Base-by-base conservation (phyloP, 2,797 vertebrate species). In the Myiotriccus ornatus region DNA sequence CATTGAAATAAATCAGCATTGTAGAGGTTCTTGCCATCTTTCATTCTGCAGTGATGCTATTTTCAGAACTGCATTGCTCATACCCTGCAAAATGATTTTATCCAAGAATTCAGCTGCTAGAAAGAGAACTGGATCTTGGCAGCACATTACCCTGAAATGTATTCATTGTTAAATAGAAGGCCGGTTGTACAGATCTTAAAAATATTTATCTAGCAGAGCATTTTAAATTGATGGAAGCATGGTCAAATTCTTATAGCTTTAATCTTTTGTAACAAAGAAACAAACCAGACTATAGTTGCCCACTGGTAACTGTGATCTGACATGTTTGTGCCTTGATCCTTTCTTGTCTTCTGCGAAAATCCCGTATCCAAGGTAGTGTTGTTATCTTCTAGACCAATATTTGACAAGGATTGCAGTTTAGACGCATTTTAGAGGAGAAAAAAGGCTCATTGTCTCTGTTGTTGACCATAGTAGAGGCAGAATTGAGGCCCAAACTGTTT, bases 21-120 rank as follows among this genome's bases (percentile, higher is more conserved):
- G 34, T 94, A 81, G 79, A 89, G 50, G 27, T 94, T 89, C 83
- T 95, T 97, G 81, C 89, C 87, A 95, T 94, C 74, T 93, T 93
- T 96, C 91, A 87, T 95, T 90, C 95, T 96, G 95, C 91, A 96
- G 77, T 95, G 73, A 84, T 97, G 90, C 93, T 97, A 94, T 97
- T 95, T 96, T 94, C 89, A 94, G 95, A 96, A 78, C 91, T 87
- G 87, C 60, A 95, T 95, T 92, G 89, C 90, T 96, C 95, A 96
- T 95, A 96, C 94, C 68, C 93, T 96, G 91, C 82, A 89, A 93
- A 96, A 96, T 79, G 13, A 96, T 93, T 95, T 95, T 95, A 95
- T 93, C 94, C 94, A 96, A 96, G 93, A 93, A 95, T 94, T 96
- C 93, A 95, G 89, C 94, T 94, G 93, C 89, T 96, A 95, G 92